Conservation (phyloP, 2,888 invertebrate genomes). For the Ophion ventricosus region DNA sequence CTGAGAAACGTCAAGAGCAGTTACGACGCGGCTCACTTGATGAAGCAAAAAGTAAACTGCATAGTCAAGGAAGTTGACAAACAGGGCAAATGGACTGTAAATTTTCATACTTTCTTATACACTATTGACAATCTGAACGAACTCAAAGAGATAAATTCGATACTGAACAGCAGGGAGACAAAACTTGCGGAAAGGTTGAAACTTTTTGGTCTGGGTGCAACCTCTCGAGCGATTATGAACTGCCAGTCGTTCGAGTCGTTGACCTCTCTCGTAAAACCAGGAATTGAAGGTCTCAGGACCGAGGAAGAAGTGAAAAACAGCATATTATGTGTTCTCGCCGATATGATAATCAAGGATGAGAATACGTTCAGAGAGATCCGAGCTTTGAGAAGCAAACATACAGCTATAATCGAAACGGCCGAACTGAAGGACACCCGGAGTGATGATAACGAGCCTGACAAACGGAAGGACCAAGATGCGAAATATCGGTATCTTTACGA, state of each 20-base stretch:
- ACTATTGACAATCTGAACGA: constrained; percentile 89
- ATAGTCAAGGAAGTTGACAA: constrained; percentile 88
- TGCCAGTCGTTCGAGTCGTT: constrained; percentile 81
- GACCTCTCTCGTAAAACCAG: constrained; percentile 80
- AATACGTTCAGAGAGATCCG: constrained; percentile 89
- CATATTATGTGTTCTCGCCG: constrained; percentile 91
- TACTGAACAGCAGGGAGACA: constrained; percentile 89
- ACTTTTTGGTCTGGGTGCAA: constrained; percentile 89
- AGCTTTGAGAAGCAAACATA: constrained; percentile 83
- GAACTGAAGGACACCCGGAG: background rate
- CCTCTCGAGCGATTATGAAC: constrained; percentile 87
- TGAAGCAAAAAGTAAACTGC: constrained; percentile 89
- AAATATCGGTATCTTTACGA: constrained; percentile 91
- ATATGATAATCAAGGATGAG: constrained; percentile 91
- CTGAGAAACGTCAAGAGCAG: constrained; percentile 90
- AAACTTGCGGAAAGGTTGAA: constrained; percentile 90
- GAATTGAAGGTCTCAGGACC: constrained; percentile 84
- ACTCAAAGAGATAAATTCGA: constrained; percentile 92
- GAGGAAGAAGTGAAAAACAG: constrained; percentile 86
- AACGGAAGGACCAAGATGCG: constrained; percentile 67
- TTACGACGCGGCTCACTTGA: constrained; percentile 88
- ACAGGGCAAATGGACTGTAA: constrained; percentile 87
- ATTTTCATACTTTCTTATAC: constrained; percentile 87
- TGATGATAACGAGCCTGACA: background rate
- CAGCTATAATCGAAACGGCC: constrained; percentile 75